Conservation (phyloP, 2,113 vertebrate species). For the Pionites leucogaster region DNA sequence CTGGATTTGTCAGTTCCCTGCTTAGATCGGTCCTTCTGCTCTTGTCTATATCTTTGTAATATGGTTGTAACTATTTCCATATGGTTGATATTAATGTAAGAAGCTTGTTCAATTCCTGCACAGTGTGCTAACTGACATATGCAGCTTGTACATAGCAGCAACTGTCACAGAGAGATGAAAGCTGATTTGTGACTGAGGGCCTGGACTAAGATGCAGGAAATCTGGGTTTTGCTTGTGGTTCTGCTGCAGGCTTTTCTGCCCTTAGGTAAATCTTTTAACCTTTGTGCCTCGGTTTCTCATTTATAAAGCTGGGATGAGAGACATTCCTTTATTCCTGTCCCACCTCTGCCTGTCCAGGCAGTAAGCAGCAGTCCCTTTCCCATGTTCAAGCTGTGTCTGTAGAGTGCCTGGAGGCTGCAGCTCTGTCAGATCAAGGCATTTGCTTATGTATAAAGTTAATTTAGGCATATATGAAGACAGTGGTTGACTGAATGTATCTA, state of each 20-base stretch:
- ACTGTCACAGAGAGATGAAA: not conserved
- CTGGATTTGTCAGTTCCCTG: not conserved
- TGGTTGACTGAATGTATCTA: not conserved
- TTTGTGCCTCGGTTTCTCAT: not conserved
- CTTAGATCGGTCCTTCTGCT: not conserved
- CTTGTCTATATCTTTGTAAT: not conserved
- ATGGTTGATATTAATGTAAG: not conserved
- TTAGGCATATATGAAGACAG: not conserved
- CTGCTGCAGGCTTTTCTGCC: not conserved
- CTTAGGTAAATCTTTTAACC: not conserved
- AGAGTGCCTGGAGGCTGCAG: not conserved
- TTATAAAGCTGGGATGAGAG: not conserved
- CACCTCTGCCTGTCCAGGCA: not conserved
- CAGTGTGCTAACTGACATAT: not conserved
- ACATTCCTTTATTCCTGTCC: not conserved
- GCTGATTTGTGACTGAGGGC: not conserved
- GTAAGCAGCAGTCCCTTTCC: not conserved
- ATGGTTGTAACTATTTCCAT: not conserved
- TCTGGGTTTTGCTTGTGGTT: not conserved
- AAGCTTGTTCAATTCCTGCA: not conserved
- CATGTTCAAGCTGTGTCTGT: not conserved
- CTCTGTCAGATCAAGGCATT: not conserved
- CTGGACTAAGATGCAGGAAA: not conserved
- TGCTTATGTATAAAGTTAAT: not conserved
- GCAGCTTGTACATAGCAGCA: not conserved